Evolutionary conservation across 2,888 invertebrate species (phyloP).

Genomic region (Melanargia galathea): DNA sequence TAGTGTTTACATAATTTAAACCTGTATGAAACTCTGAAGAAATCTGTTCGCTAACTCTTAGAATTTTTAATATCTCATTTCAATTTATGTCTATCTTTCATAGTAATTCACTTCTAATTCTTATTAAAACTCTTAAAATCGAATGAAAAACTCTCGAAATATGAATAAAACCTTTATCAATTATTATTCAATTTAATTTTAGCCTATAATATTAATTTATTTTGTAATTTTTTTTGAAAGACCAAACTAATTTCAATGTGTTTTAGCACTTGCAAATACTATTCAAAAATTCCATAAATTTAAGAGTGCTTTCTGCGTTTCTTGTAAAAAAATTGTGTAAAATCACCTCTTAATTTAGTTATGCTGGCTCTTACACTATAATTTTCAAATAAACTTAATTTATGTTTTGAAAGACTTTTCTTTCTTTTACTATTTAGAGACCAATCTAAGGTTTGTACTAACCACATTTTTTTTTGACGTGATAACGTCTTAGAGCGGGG

Average conservation of each 20-base stretch:
- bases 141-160: constrained; percentile 9
- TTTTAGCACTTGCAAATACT: neutral
- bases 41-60: neutral
- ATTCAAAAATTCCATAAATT: neutral
- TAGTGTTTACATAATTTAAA: too few species aligned
- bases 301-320: neutral
- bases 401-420: neutral
- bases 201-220: constrained; percentile 2
- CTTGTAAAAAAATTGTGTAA: neutral
- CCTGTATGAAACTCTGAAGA: neutral
- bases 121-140: constrained; percentile 1
- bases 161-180: constrained; percentile 4
- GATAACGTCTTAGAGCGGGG: too few species aligned
- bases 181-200: neutral
- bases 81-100: neutral
- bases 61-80: neutral
- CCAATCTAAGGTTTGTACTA: constrained; percentile 1
- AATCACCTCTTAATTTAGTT: neutral
- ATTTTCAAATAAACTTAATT: neutral
- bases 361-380: neutral
- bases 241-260: neutral
- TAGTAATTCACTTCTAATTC: neutral
- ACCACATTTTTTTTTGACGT: neutral
- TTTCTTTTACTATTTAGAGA: neutral
- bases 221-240: constrained; percentile 2